Evolutionary conservation across 2,888 invertebrate genomes (phyloP).

Genomic region (Amphipoea lucens): DNA sequence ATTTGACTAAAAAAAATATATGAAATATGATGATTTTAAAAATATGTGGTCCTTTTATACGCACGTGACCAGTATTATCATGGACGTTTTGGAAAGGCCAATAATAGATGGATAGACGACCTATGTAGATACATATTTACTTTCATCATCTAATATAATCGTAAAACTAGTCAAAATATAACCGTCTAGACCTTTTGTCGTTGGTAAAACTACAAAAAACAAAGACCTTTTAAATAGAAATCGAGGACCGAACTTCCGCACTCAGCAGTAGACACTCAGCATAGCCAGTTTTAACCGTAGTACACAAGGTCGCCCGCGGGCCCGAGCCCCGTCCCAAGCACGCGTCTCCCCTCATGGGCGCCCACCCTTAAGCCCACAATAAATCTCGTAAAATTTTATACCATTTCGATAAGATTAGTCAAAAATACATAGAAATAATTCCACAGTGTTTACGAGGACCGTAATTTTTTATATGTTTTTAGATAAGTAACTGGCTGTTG

Average conservation of each 20-base stretch:
- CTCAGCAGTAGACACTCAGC: conserved; percentile 11
- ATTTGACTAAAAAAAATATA: too few species aligned
- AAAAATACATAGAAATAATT: conserved; percentile 59
- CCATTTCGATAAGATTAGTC: conserved; percentile 58
- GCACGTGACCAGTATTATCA: not conserved
- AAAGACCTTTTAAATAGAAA: not conserved
- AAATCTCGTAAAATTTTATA: conserved; percentile 50
- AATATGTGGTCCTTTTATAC: not conserved
- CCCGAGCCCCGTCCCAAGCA: conserved; percentile 15
- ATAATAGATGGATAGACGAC: too few species aligned
- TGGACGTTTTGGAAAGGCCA: not conserved
- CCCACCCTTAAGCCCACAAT: conserved; percentile 32
- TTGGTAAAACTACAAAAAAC: not conserved
- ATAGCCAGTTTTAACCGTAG: not conserved
- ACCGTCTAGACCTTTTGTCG: not conserved
- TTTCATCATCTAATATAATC: not conserved
- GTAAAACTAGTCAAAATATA: not conserved
- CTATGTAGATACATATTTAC: not conserved
- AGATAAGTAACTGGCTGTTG: conserved; percentile 28
- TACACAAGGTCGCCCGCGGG: conserved; percentile 16
- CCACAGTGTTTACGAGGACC: conserved; percentile 55
- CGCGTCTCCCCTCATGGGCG: conserved; percentile 25
- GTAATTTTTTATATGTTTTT: conserved; percentile 51
- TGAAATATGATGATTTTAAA: too few species aligned
- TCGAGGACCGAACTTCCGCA: not conserved